These are phyloP conservation scores for Nudaria mundana DNA, from an alignment of 2,888 invertebrate genomes.

Conservation along the genomic window DNA sequence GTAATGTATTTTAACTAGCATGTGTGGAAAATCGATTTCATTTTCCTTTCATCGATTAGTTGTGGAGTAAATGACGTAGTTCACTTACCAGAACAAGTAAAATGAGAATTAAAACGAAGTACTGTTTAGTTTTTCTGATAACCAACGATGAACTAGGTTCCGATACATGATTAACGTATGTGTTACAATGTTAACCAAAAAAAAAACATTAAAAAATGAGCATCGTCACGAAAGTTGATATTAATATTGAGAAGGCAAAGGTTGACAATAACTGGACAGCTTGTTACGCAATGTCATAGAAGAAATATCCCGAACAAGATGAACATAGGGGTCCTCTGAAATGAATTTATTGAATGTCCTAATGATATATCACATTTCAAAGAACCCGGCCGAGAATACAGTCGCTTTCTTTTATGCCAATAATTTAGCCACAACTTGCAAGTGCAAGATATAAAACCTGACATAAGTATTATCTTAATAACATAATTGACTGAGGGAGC, in stretches of 20 bases:
- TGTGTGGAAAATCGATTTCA: slow-evolving; percentile 5
- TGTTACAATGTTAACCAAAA: too few relatives aligned
- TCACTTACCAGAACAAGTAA: not conserved
- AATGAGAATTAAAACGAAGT: not conserved
- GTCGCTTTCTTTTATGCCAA: too few relatives aligned
- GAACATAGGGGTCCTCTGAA: slow-evolving; percentile 18
- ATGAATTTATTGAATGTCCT: slow-evolving; percentile 16
- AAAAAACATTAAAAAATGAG: too few relatives aligned
- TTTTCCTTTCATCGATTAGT: slow-evolving; percentile 3
- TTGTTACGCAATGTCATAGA: slow-evolving; percentile 25
- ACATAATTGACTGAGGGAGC: too few relatives aligned
- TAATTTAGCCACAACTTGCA: too few relatives aligned
- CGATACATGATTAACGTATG: too few relatives aligned
- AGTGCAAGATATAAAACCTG: too few relatives aligned
- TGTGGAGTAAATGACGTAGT: not conserved
- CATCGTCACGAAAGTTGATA: not conserved
- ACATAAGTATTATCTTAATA: too few relatives aligned
- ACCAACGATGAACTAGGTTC: not conserved
- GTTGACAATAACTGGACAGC: slow-evolving; percentile 8
- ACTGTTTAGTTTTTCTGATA: not conserved
- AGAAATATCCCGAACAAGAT: slow-evolving; percentile 20
- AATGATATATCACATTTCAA: slow-evolving; percentile 6
- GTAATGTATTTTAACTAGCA: slow-evolving; percentile 3
- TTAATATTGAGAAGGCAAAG: slow-evolving; percentile 5
- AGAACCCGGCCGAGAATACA: not conserved